These are phyloP conservation scores for Strigops habroptila DNA, from an alignment of 2,113 vertebrate species.

Conservation along the genomic window DNA sequence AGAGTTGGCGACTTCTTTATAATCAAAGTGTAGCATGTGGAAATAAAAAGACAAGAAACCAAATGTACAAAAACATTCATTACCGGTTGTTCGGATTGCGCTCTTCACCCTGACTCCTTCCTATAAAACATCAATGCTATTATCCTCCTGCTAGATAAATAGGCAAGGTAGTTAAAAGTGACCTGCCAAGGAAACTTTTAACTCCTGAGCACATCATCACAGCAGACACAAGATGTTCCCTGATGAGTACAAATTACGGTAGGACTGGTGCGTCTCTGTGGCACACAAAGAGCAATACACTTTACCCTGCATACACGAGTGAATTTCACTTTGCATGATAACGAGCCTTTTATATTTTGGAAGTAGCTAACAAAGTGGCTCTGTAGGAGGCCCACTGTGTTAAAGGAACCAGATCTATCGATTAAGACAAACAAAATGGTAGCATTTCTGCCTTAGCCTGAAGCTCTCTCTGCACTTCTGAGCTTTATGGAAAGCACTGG, in stretches of 20 bases:
- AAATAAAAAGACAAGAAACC: background rate
- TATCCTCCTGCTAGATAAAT: background rate
- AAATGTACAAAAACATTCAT: background rate
- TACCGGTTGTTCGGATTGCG: background rate
- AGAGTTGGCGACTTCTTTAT: background rate
- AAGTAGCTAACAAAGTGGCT: background rate
- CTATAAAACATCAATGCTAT: background rate
- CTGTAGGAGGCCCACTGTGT: background rate
- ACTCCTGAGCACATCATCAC: background rate
- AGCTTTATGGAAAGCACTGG: background rate
- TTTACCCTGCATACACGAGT: background rate
- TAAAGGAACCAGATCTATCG: background rate
- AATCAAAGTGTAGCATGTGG: background rate
- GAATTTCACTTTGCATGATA: constrained; percentile 8
- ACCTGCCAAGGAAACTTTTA: constrained; percentile 1
- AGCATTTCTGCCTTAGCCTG: background rate
- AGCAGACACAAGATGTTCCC: background rate
- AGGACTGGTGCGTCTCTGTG: background rate
- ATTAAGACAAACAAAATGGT: constrained; percentile 7
- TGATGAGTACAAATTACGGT: background rate
- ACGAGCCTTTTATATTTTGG: background rate
- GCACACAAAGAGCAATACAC: background rate
- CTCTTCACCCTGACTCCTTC: background rate
- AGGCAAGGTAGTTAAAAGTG: background rate
- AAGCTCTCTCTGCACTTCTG: background rate